Base-by-base conservation (phyloP, 2,797 vertebrate genomes). In the Neosilurus hyrtlii region DNA sequence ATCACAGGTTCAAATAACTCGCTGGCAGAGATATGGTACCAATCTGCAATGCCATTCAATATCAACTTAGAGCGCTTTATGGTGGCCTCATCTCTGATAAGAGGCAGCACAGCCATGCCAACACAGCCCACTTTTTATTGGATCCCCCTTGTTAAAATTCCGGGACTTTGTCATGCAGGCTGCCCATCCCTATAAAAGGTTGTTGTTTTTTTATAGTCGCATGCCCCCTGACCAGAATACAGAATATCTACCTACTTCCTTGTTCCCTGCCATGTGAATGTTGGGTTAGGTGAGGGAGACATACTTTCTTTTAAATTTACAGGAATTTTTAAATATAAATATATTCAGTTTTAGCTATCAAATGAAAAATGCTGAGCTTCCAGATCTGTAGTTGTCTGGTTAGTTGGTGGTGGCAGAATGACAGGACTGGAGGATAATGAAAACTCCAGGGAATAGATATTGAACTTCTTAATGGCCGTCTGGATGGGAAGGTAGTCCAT, bases 1-100 rank as follows among this genome's bases (percentile, higher is more conserved):
- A 93, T 94, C 93, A 93, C 92, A 93, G 93, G 94, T 94, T 93
- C 92, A 94, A 90, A 91, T 91, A 88, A 91, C 90, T 91, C 87
- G 87, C 82, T 91, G 90, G 87, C 88, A 86, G 83, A 90, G 91
- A 91, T 75, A 89, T 88, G 91, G 86, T 86, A 90, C 85, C 87
- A 89, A 84, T 86, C 89, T 87, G 90, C 86, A 93, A 91, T 90
- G 88, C 91, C 90, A 85, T 89, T 91, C 88, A 89, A 85, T 91
- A 93, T 92, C 91, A 90, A 86, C 88, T 84, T 82, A 71, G 68
- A 88, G 81, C 84, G 80, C 88, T 94, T 94, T 95, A 94, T 92
- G 91, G 92, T 90, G 79, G 90, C 87, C 88, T 90, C 83, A 87
- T 90, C 87, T 79, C 79, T 83, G 88, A 90, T 90, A 89, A 91